Evolutionary conservation across 2,888 invertebrate species (phyloP), one percentile per base, ranked within the genome.

Genomic region (Marronus borbonicus): DNA sequence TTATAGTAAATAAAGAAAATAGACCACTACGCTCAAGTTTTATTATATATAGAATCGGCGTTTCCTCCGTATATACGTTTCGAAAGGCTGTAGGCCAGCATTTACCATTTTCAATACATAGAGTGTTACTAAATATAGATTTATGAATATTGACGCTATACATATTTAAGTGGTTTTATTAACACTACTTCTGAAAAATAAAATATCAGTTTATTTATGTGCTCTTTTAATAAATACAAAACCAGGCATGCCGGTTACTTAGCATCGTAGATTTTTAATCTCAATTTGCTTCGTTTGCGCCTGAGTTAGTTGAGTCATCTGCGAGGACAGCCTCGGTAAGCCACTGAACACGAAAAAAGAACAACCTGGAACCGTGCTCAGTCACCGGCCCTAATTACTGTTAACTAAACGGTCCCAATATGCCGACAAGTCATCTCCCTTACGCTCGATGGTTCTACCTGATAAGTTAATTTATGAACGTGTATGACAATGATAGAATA

Each of bases 381-480:
- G 80, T 79, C 79, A 79, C 78, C 79, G 79, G 80, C 78, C 81
- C 80, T 81, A 82, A 81, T 82, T 82, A 82, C 79, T 78, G 80
- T 81, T 81, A 65, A 81, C 81, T 81, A 81, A 81, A 82, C 81
- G 82, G 78, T 80, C 78, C 80, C 81, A 82, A 82, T 82, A 81
- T 80, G 80, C 80, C 80, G 80, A 81, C 78, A 80, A 72, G 81
- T 82, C 82, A 81, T 82, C 76, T 66, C 66, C 55, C 66, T 65
- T 76, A 58, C 65, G 65, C 55, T 36, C 52, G 76, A 76, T 76
- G 20, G 76, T 65, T 66, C 76, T 39, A 39, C 36, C 65, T 52
- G 76, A 66, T 76, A 76, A 60, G 72, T 72, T 72, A 72, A 72
- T 72, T 72, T 72, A 72, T 72, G 72, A 72, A 72, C 72, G 72